These are phyloP conservation scores for Sinosuthora webbiana DNA, from an alignment of 2,113 vertebrate species.

Conservation along the genomic window DNA sequence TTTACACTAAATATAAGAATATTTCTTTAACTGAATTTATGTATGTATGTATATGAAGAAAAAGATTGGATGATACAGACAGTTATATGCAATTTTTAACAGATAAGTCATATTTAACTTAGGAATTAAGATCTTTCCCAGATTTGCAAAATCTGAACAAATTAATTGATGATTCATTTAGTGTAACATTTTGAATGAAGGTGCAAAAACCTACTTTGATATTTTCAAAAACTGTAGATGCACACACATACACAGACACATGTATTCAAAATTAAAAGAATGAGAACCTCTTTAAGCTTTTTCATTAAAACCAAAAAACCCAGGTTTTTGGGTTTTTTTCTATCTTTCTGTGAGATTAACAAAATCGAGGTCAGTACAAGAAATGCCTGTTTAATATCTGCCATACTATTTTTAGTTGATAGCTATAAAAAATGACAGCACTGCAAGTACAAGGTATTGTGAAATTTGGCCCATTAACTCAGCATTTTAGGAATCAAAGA, in stretches of 20 bases:
- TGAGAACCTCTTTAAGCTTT: neutral
- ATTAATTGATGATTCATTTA: neutral
- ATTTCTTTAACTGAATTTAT: neutral
- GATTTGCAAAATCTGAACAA: neutral
- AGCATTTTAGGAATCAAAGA: slow-evolving; percentile 54
- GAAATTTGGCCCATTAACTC: slow-evolving; percentile 67
- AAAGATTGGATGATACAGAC: neutral
- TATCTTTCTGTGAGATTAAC: neutral
- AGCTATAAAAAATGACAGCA: slow-evolving; percentile 1
- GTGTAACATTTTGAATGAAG: neutral
- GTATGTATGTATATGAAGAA: neutral
- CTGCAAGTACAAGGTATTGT: neutral
- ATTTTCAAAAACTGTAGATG: neutral
- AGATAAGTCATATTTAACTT: neutral
- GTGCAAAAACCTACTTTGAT: neutral
- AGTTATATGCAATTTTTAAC: neutral
- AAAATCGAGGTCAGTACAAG: neutral
- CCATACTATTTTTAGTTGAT: neutral
- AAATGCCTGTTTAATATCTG: slow-evolving; percentile 1
- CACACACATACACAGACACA: neutral
- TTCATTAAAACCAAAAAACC: too few relatives aligned
- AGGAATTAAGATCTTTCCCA: neutral
- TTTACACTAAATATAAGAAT: neutral
- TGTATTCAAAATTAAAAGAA: slow-evolving; percentile 5
- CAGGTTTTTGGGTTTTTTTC: neutral